phyloP scores from a whole-genome alignment of 2,888 invertebrate genomes.

The Unio delphinus region DNA sequence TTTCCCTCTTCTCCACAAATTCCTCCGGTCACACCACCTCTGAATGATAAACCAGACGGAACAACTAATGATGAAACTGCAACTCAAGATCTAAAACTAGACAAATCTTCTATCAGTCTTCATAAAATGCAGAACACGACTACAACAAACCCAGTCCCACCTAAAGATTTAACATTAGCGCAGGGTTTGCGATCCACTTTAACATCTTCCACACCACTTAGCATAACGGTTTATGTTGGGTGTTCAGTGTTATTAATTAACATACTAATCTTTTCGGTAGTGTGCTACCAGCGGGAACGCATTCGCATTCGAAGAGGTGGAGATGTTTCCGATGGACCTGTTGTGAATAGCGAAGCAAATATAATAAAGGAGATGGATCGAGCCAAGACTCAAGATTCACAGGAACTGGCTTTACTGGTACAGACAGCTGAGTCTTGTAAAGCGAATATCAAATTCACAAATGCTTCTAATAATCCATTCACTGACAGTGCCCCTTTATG shows the following conservation, averaged over 20 bases:
- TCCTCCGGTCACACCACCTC: slow-evolving; percentile 15
- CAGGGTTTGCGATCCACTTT: no score
- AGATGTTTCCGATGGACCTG: not conserved
- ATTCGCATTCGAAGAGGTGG: slow-evolving; percentile 53
- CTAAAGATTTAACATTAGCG: no score
- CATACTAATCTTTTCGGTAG: slow-evolving; percentile 93
- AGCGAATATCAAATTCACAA: no score
- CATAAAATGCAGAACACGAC: not conserved
- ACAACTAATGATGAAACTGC: slow-evolving; percentile 8
- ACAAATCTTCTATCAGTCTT: not conserved
- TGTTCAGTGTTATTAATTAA: slow-evolving; percentile 92
- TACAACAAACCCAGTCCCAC: not conserved
- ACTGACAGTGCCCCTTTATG: no score
- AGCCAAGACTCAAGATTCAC: no score
- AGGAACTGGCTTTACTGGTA: no score
- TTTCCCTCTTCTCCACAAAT: slow-evolving; percentile 64
- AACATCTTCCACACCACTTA: slow-evolving; percentile 57
- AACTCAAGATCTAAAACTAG: slow-evolving; percentile 4
- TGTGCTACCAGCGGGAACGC: slow-evolving; percentile 84
- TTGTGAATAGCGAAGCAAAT: no score
- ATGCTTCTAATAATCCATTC: no score
- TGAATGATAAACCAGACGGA: slow-evolving; percentile 9
- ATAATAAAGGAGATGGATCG: no score
- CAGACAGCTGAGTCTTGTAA: no score
- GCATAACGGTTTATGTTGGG: slow-evolving; percentile 85